Base-by-base conservation (phyloP, 1,140 invertebrate species). In the Drosophila ironensis region DNA sequence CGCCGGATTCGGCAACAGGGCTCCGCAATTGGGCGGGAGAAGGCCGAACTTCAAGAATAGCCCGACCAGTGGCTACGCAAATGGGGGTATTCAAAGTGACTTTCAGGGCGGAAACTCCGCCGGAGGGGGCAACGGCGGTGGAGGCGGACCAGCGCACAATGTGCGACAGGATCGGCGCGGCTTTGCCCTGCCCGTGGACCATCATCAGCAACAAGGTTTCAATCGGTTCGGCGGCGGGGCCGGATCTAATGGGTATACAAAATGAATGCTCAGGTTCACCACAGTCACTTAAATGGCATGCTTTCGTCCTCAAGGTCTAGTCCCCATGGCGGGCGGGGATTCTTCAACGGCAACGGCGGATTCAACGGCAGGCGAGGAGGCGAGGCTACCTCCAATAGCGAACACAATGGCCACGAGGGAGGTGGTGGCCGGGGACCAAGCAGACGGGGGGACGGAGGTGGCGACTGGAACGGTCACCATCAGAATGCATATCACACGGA, bases 401-500 rank as follows among this genome's bases (percentile, higher is more conserved):
- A 91, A 20, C 90, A 90, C 19, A 73, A 48, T 19, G 46, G 57
- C 30, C 46, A 59, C 0, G 56, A 52, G 25, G 57, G 38, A 14
- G 51, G 53, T 16, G 48, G 52, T 0, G 66, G 37, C 2, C 8
- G 14, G 33, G 68, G 37, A 2, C 51, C 54, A 22, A 61, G 28
- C 25, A 84, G 80, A 16, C 80, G 67, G n/a, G n/a, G n/a, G n/a
- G n/a, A n/a, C 3, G 73, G 57, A 17, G 72, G 52, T 16, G 25
- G 48, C 12, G 30, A 53, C 4, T 33, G 48, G 4, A 75, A 72
- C 22, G 57, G 42, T 38, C 60, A 80, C 12, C 63, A 91, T 90
- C 54, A 75, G 12, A 68, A 90, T 90, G 42, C 91, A 92, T 86
- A 87, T 73, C 77, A 84, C 45, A 41, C 68, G n/a, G 73, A 88